Percentiles rank a stretch among this genome's conserved stretches.
phyloP scores from a whole-genome alignment of 2,113 vertebrate species.

The Macheiramphus alcinus region DNA sequence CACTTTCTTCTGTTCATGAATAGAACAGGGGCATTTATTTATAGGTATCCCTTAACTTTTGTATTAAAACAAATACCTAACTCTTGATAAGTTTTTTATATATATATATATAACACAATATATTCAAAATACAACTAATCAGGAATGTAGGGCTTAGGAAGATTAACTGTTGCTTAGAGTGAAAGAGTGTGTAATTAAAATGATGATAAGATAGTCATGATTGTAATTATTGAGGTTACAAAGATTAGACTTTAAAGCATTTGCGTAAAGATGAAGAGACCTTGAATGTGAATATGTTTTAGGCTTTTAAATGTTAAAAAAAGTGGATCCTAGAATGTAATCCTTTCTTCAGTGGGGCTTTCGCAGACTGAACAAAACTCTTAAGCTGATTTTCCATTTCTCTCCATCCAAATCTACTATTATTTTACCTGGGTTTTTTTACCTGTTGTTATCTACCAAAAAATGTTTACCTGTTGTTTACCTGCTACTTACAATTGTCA shows the following conservation, averaged over 20 bases:
- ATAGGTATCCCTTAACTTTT: not conserved
- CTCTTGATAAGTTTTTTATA: not conserved
- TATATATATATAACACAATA: not conserved
- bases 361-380: not conserved
- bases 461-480: not conserved
- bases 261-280: not conserved
- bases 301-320: not conserved
- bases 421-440: not conserved
- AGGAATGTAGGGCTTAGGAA: not conserved
- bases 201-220: not conserved
- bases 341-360: not conserved
- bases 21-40: not conserved
- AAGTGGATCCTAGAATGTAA: not conserved
- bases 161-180: not conserved
- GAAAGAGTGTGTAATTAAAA: not conserved
- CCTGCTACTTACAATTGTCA: not conserved
- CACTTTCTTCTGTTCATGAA: not conserved
- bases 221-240: not conserved
- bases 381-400: not conserved
- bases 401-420: not conserved
- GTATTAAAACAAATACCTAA: not conserved
- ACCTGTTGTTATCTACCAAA: not conserved
- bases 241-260: not conserved
- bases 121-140: not conserved
- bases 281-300: not conserved